A percentile compares a stretch with the other conserved stretches of the same genome.
Conservation (phyloP, 1,140 invertebrate species). For the Penaeus indicus region DNA sequence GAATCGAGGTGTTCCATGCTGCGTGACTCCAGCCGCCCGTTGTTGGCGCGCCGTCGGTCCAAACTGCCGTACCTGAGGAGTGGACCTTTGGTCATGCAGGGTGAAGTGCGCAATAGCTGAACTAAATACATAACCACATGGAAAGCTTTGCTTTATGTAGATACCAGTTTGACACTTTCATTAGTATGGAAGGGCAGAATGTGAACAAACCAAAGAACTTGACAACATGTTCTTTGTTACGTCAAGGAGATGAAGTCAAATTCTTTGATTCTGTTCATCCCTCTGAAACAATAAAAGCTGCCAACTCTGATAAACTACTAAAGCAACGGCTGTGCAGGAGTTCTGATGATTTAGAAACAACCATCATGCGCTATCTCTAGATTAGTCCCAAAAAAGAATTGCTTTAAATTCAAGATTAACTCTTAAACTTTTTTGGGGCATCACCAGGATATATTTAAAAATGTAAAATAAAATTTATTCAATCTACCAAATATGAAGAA, state of each 20-base stretch:
- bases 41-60: constrained; percentile 74
- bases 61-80: constrained; percentile 76
- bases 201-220: not conserved
- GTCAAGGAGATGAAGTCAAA: no score
- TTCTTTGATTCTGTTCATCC: no score
- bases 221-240: no score
- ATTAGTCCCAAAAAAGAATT: not conserved
- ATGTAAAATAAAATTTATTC: constrained; percentile 22
- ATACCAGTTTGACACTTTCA: no score
- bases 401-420: not conserved
- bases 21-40: constrained; percentile 66
- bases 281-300: not conserved
- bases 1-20: constrained; percentile 67
- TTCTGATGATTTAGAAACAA: constrained; percentile 37
- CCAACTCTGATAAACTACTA: constrained; percentile 17
- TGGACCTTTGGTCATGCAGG: constrained; percentile 60
- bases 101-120: constrained; percentile 41
- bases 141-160: no score
- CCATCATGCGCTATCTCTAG: constrained; percentile 32
- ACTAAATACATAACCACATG: constrained; percentile 27
- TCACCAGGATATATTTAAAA: constrained; percentile 15
- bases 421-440: not conserved
- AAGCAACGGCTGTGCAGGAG: not conserved
- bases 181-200: not conserved
- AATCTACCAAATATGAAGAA: constrained; percentile 41